These are phyloP conservation scores for Prietella phreatophila DNA, from an alignment of 2,113 vertebrate genomes.

Conservation along the genomic window DNA sequence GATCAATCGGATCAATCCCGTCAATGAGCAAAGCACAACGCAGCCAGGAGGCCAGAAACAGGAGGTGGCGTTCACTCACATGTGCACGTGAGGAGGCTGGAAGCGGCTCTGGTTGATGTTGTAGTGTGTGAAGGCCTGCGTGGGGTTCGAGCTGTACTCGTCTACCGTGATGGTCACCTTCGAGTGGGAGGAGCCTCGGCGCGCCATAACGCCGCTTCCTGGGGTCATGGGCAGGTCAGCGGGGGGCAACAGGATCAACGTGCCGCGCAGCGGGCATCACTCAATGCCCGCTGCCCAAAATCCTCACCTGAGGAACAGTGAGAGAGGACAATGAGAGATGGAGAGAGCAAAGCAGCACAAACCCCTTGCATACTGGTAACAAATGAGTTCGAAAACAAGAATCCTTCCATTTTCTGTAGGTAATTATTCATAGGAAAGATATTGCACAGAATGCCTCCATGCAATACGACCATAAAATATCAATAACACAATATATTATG, in stretches of 20 bases:
- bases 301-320: conserved; percentile 59
- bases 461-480: not conserved
- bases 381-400: not conserved
- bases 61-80: conserved; percentile 75
- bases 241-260: conserved; percentile 64
- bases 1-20: conserved; percentile 49
- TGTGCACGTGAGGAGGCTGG: conserved; percentile 88
- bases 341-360: not conserved
- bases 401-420: not conserved
- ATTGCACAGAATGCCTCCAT: not conserved
- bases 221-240: conserved; percentile 83
- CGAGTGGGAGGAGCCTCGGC: conserved; percentile 88
- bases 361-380: not conserved
- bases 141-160: conserved; percentile 90
- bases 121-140: conserved; percentile 89
- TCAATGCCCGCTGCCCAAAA: conserved; percentile 58
- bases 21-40: not conserved
- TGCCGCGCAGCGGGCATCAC: conserved; percentile 72
- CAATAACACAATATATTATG: not conserved
- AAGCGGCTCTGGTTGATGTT: conserved; percentile 92
- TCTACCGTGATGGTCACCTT: conserved; percentile 88
- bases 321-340: not conserved
- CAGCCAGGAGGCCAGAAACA: conserved; percentile 4
- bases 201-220: conserved; percentile 84
- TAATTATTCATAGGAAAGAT: not conserved